Percentiles rank a stretch among this genome's conserved stretches.
Conservation (phyloP, 2,113 vertebrate species). For the Oryzias melastigma region DNA sequence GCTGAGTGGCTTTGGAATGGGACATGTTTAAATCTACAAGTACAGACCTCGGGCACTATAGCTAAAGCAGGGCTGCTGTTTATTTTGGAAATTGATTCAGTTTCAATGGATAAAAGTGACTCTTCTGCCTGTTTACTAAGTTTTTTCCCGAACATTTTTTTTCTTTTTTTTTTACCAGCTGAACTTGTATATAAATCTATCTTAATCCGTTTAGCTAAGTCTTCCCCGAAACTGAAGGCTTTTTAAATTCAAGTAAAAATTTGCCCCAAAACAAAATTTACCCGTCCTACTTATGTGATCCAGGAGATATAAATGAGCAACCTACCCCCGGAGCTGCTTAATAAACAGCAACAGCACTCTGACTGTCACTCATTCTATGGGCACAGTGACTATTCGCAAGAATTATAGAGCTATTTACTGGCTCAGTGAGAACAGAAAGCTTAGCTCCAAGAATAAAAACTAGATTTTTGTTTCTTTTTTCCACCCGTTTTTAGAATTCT, state of each 20-base stretch:
- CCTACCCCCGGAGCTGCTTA: constrained; percentile 27
- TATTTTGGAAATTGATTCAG: constrained; percentile 45
- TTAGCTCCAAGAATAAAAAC: constrained; percentile 6
- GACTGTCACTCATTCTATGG: constrained; percentile 21
- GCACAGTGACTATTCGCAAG: constrained; percentile 14
- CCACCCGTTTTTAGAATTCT: no score
- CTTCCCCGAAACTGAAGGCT: constrained; percentile 41
- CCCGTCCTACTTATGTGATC: constrained; percentile 36
- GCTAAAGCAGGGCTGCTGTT: constrained; percentile 44
- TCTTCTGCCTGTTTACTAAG: constrained; percentile 16
- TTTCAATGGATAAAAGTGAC: constrained; percentile 38
- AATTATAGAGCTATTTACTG: constrained; percentile 23
- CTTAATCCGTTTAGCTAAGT: constrained; percentile 65
- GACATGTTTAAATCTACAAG: constrained; percentile 42
- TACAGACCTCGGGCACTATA: constrained; percentile 48
- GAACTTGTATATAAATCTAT: constrained; percentile 43
- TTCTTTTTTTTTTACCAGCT: constrained; percentile 37
- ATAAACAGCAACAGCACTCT: constrained; percentile 28
- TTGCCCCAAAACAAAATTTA: constrained; percentile 42
- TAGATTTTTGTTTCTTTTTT: neutral
- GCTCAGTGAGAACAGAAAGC: constrained; percentile 3
- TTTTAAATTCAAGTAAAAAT: constrained; percentile 37
- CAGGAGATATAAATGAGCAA: constrained; percentile 34
- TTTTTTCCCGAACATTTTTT: constrained; percentile 38
- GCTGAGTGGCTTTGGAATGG: constrained; percentile 33